Evolutionary conservation across 2,888 invertebrate genomes (phyloP), one percentile per base, ranked within the genome.

Genomic region (Drosophila cyrtoloma): DNA sequence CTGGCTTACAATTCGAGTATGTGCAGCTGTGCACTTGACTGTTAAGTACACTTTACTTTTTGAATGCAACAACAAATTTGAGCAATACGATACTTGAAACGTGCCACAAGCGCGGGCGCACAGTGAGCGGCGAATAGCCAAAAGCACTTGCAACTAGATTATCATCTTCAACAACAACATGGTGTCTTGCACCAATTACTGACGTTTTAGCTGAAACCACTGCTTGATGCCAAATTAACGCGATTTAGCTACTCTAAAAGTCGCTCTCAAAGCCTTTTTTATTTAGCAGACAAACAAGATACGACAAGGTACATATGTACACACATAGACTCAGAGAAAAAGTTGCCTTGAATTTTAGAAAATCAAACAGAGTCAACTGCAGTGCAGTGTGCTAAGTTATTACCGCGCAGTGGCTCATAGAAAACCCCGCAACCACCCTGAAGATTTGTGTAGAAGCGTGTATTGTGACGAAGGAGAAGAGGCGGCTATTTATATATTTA

Each of bases 151-250:
- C 35, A 53, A 52, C 42, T 73, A 59, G 33, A 79, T 30, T 28
- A 71, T 16, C 33, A 57, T 10, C 64, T 65, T 33, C 26, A 70
- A 44, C 66, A 64, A 28, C 67, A 70, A 74, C 58, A 39, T 42
- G 59, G 37, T 47, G 82, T 83, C 82, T 89, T 91, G 92, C 92
- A 91, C 89, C 91, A 91, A 85, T 91, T 89, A 85, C 81, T 77
- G 75, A 67, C 64, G 67, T 79, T 83, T 91, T 78, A 75, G 89
- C 81, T 79, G 37, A 28, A 30, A 30, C 59, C 44, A 64, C 30
- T 42, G 64, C 58, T 52, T 39, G 79, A 80, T 90, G 90, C 79
- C 79, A 87, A 89, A 90, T 87, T 90, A 80, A 86, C 63, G 84
- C 77, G 86, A 66, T 74, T 81, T 89, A 64, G 63, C 65, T 72